Evolutionary conservation across 2,888 invertebrate genomes (phyloP).

Genomic region (Napeogenes sylphis): DNA sequence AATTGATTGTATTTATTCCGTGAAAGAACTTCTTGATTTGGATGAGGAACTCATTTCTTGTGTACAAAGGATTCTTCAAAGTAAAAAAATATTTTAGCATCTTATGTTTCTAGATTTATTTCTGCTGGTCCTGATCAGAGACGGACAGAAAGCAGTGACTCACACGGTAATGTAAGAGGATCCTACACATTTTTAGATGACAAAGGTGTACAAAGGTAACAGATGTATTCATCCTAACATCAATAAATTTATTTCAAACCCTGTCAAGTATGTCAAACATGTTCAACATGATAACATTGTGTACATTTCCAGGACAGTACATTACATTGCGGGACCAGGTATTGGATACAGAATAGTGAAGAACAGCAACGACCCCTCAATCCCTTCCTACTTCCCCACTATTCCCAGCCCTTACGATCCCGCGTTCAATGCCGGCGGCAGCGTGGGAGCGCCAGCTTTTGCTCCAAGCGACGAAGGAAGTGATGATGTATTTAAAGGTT

Average conservation of each 20-base stretch:
- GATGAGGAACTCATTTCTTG: no score
- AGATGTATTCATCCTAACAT: background rate
- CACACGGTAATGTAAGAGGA: constrained; percentile 84
- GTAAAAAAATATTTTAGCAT: no score
- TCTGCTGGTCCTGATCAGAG: constrained; percentile 87
- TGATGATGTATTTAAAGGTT: constrained; percentile 71
- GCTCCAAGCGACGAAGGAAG: constrained; percentile 46
- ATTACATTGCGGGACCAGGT: constrained; percentile 87
- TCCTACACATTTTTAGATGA: constrained; percentile 88
- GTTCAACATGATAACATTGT: no score
- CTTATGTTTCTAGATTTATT: constrained; percentile 75
- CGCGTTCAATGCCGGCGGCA: constrained; percentile 58
- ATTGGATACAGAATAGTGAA: constrained; percentile 87
- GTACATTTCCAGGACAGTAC: constrained; percentile 76
- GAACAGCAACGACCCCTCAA: constrained; percentile 82
- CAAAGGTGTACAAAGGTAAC: constrained; percentile 83
- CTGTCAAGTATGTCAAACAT: no score
- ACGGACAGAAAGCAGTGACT: constrained; percentile 84
- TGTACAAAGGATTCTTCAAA: background rate
- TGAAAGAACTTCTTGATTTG: no score
- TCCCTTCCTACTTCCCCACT: constrained; percentile 79
- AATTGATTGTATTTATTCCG: background rate
- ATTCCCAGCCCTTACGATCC: constrained; percentile 77
- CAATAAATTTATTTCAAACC: no score
- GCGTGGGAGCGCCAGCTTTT: constrained; percentile 37